Conservation (phyloP, 1,140 invertebrate genomes). For the Dreissena rostriformis region DNA sequence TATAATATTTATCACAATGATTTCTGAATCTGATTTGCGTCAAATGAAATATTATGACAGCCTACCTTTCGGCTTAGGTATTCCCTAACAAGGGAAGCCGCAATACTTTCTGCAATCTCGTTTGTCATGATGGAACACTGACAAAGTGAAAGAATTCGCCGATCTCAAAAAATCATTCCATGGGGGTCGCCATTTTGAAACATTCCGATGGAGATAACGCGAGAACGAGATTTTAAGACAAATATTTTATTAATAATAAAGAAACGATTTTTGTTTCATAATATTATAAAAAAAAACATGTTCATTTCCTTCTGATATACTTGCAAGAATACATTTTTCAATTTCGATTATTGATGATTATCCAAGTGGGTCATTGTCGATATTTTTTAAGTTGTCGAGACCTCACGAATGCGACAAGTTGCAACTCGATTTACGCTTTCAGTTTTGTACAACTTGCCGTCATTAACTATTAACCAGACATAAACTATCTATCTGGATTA, state of each 20-base stretch:
- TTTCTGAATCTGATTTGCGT: not conserved
- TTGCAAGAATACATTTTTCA: too few relatives aligned
- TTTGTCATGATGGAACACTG: conserved; percentile 49
- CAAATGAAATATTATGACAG: not conserved
- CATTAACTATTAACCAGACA: too few relatives aligned
- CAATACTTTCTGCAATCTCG: conserved; percentile 63
- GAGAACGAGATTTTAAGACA: conserved; percentile 17
- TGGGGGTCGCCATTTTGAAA: conserved; percentile 63
- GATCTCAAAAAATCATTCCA: not conserved
- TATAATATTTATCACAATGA: not conserved
- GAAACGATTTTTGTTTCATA: too few relatives aligned
- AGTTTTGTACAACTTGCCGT: too few relatives aligned
- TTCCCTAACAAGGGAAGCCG: conserved; percentile 76
- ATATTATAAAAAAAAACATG: too few relatives aligned
- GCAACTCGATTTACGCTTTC: too few relatives aligned
- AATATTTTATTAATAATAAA: not conserved
- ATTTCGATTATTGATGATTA: too few relatives aligned
- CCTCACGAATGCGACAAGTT: too few relatives aligned
- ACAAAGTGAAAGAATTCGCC: not conserved
- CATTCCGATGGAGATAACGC: conserved; percentile 61
- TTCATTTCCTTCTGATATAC: too few relatives aligned
- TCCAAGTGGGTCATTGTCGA: too few relatives aligned
- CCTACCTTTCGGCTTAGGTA: conserved; percentile 77
- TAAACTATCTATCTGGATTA: too few relatives aligned
- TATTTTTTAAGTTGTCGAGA: too few relatives aligned